phyloP scores from a whole-genome alignment of 2,113 vertebrate species.

The Collichthys lucidus region DNA sequence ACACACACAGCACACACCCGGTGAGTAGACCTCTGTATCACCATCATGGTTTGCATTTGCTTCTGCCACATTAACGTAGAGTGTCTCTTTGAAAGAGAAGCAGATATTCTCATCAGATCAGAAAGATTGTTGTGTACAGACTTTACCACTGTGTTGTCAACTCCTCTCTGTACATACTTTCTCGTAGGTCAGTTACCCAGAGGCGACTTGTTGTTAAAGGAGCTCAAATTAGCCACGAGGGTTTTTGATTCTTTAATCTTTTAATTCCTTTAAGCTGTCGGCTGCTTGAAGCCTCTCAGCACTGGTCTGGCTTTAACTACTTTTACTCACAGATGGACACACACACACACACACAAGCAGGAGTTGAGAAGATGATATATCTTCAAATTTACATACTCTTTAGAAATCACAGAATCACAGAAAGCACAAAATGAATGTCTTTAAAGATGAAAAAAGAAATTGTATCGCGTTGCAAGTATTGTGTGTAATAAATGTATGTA shows the following conservation, averaged over 20 bases:
- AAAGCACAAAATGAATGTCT: background rate
- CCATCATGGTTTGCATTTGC: background rate
- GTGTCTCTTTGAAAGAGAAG: constrained; percentile 3
- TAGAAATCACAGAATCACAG: background rate
- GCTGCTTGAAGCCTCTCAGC: constrained; percentile 33
- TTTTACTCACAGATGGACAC: constrained; percentile 30
- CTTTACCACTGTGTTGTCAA: background rate
- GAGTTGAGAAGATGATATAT: background rate
- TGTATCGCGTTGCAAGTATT: background rate
- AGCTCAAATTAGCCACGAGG: constrained; percentile 8
- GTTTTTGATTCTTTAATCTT: constrained; percentile 61
- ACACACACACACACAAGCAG: background rate
- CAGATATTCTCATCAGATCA: constrained; percentile 12
- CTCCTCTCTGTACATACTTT: background rate
- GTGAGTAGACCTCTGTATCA: constrained; percentile 59
- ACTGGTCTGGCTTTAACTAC: constrained; percentile 40
- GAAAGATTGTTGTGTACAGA: background rate
- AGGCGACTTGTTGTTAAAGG: constrained; percentile 18
- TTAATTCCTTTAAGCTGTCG: constrained; percentile 59
- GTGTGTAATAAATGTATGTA: background rate
- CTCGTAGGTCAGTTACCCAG: background rate
- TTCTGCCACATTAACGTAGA: background rate
- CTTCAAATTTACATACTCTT: background rate
- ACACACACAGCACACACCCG: constrained; percentile 20
- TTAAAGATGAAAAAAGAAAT: background rate